These are phyloP conservation scores for Arvicola amphibius DNA, from an alignment of 2,797 vertebrate species.

Conservation along the genomic window DNA sequence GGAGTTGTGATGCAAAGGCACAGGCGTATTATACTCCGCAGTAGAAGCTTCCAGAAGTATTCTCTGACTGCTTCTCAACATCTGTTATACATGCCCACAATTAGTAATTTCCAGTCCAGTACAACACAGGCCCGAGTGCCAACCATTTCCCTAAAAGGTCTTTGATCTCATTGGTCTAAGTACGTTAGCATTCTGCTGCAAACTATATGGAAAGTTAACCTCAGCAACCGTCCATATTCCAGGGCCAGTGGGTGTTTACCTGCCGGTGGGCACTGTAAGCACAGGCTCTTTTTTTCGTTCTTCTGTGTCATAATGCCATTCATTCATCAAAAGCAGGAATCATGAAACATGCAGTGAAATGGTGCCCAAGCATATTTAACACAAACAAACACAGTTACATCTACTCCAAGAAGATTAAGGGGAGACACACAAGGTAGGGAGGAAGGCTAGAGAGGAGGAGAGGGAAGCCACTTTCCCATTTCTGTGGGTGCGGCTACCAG, in stretches of 20 bases:
- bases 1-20: neutral
- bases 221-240: neutral
- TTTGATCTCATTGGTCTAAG: neutral
- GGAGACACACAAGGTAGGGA: accelerated
- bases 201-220: neutral
- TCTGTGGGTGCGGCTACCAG: neutral
- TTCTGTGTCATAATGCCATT: neutral
- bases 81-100: neutral
- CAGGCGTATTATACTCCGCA: neutral
- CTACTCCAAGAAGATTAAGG: neutral
- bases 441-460: neutral
- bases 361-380: neutral
- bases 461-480: neutral
- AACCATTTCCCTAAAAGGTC: neutral
- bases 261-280: neutral
- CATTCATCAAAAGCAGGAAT: neutral
- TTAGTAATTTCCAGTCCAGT: neutral
- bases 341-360: neutral
- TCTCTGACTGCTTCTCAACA: slow-evolving; percentile 1
- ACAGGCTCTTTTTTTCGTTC: neutral
- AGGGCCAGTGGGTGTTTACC: neutral
- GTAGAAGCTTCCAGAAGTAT: neutral
- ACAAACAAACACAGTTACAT: neutral
- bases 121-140: neutral
- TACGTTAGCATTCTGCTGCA: neutral